These are phyloP conservation scores for Agrenia bidenticulata DNA, from an alignment of 2,888 invertebrate genomes.

Conservation along the genomic window DNA sequence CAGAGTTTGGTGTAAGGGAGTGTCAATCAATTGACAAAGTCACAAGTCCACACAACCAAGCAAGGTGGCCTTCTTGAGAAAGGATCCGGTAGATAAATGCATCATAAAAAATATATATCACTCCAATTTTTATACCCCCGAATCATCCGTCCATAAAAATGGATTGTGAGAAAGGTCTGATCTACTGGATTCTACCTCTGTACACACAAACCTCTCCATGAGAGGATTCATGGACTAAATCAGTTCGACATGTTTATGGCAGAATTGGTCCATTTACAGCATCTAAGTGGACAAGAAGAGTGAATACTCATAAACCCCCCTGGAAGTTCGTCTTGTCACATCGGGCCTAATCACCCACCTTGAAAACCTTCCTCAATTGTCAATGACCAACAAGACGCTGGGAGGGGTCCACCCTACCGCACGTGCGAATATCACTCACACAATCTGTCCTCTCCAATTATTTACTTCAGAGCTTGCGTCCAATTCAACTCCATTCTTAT, in stretches of 20 bases:
- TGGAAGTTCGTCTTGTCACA: conserved; percentile 14
- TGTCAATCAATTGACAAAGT: conserved; percentile 1
- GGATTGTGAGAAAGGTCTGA: not conserved
- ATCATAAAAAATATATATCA: not conserved
- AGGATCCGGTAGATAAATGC: not conserved
- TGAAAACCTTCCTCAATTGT: conserved; percentile 14
- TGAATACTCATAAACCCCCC: conserved; percentile 22
- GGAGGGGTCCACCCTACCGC: conserved; percentile 21
- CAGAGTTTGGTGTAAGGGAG: not conserved
- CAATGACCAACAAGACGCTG: not conserved
- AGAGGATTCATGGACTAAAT: conserved; percentile 9
- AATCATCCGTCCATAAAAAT: conserved; percentile 1
- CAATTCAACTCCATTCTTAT: too few species aligned
- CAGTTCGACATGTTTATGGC: conserved; percentile 3
- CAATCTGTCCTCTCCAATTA: conserved; percentile 1
- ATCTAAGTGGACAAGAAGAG: not conserved
- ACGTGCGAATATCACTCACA: conserved; percentile 19
- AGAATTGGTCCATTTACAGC: conserved; percentile 4
- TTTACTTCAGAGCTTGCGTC: not conserved
- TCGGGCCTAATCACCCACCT: conserved; percentile 16
- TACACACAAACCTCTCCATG: too few species aligned
- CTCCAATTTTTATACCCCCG: too few species aligned
- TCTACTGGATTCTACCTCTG: not conserved
- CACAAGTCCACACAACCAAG: not conserved
- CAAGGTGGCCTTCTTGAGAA: conserved; percentile 4